A percentile compares a stretch with the other conserved stretches of the same genome.
Evolutionary conservation across 2,797 vertebrate genomes (phyloP).

Genomic region (Loriculus beryllinus): DNA sequence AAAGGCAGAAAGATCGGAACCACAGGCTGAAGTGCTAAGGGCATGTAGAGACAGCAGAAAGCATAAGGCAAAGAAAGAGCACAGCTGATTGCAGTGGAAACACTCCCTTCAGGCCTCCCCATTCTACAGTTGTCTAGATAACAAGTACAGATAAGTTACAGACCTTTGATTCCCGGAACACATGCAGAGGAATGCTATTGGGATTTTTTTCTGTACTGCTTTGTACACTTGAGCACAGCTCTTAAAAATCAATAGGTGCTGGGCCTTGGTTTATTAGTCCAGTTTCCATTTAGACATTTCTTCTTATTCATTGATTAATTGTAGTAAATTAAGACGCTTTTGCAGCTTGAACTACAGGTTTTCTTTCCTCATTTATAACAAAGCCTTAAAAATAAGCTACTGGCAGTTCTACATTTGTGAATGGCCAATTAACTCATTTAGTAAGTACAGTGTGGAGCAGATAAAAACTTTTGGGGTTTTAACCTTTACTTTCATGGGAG

Average conservation of each 20-base stretch:
- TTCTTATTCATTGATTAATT: background rate
- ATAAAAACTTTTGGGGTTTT: background rate
- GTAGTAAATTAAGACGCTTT: background rate
- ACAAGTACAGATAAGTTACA: background rate
- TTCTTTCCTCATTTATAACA: background rate
- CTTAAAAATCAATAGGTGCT: background rate
- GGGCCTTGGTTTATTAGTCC: background rate
- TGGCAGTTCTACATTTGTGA: background rate
- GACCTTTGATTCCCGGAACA: background rate
- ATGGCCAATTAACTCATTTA: background rate
- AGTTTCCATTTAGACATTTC: background rate
- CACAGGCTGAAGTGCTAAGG: background rate
- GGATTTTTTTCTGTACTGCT: background rate
- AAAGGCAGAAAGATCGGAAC: background rate
- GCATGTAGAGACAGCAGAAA: accelerated
- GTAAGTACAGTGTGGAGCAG: background rate
- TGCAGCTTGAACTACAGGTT: background rate
- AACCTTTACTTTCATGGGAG: background rate
- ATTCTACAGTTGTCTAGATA: background rate
- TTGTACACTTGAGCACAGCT: background rate
- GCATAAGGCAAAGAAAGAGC: background rate
- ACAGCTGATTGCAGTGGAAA: background rate
- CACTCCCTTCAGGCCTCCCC: background rate
- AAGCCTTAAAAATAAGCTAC: background rate
- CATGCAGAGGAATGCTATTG: background rate